Evolutionary conservation across 2,113 vertebrate species (phyloP).

Genomic region (Notarius quadriscutis): DNA sequence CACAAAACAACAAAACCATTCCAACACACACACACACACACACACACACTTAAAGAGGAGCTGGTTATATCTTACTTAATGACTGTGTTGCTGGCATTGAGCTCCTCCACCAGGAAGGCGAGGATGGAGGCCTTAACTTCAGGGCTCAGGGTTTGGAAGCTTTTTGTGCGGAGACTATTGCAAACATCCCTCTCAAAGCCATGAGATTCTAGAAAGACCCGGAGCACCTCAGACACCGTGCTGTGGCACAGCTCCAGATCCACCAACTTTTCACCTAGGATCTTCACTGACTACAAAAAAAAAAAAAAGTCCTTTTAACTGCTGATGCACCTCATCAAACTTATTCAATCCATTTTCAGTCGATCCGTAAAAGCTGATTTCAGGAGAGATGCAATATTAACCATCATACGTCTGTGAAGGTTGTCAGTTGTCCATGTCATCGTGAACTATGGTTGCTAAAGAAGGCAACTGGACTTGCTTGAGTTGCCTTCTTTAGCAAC

Average conservation of each 20-base stretch:
- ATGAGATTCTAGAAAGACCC: conserved; percentile 86
- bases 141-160: conserved; percentile 87
- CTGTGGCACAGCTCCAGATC: conserved; percentile 86
- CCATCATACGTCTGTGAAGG: neutral
- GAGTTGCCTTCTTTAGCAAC: too few species aligned
- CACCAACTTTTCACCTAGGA: conserved; percentile 89
- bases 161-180: conserved; percentile 83
- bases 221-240: conserved; percentile 89
- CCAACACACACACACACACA: neutral
- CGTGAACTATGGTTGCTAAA: too few species aligned
- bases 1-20: too few species aligned
- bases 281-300: conserved; percentile 84
- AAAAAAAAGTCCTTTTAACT: neutral
- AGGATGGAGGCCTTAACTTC: conserved; percentile 85
- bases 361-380: neutral
- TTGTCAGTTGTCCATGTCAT: too few species aligned
- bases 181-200: conserved; percentile 83
- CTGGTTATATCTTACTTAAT: conserved; percentile 71
- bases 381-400: neutral
- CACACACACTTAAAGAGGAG: neutral
- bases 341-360: neutral
- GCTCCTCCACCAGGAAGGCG: conserved; percentile 90
- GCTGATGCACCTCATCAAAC: neutral
- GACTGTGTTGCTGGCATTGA: conserved; percentile 87
- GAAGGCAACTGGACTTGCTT: too few species aligned